These are phyloP conservation scores for Montipora capitata DNA, from an alignment of 92 coral and sea anemone species.

Conservation along the genomic window DNA sequence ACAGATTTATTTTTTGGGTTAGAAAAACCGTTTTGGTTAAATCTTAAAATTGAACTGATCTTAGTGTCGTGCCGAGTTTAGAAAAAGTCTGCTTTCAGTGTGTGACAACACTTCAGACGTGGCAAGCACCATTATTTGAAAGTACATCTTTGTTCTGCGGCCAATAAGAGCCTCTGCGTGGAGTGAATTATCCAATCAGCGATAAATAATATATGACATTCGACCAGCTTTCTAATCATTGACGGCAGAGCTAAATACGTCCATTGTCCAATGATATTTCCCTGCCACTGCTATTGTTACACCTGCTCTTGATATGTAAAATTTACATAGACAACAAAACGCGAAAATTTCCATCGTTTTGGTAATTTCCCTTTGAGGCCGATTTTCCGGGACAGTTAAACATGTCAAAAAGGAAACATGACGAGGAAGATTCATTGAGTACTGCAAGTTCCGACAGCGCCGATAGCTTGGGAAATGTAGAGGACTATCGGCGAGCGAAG, in stretches of 20 bases:
- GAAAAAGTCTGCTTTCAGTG: not conserved
- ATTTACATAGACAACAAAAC: constrained; percentile 28
- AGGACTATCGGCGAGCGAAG: constrained; percentile 73
- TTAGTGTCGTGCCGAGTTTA: not conserved
- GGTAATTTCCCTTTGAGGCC: constrained; percentile 28
- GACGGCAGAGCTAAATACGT: constrained; percentile 48
- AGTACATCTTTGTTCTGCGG: not conserved
- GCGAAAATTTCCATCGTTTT: constrained; percentile 38
- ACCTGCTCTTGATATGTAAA: constrained; percentile 42
- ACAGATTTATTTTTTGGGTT: not conserved
- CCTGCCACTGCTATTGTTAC: constrained; percentile 11
- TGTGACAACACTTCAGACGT: constrained; percentile 26
- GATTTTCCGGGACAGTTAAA: not conserved
- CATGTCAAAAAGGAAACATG: constrained; percentile 88
- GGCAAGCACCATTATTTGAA: constrained; percentile 24
- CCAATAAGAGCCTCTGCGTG: constrained; percentile 16
- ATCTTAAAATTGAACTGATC: not conserved
- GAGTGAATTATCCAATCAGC: constrained; percentile 39
- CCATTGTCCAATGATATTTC: constrained; percentile 37
- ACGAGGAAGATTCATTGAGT: constrained; percentile 85
- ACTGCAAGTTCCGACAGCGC: constrained; percentile 83
- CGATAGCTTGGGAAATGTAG: constrained; percentile 84
- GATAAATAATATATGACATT: constrained; percentile 45
- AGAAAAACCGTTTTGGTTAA: not conserved
- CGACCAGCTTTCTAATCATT: constrained; percentile 44